These are phyloP conservation scores for Ophioninae sp. DNA, from an alignment of 2,888 invertebrate genomes.

Conservation along the genomic window DNA sequence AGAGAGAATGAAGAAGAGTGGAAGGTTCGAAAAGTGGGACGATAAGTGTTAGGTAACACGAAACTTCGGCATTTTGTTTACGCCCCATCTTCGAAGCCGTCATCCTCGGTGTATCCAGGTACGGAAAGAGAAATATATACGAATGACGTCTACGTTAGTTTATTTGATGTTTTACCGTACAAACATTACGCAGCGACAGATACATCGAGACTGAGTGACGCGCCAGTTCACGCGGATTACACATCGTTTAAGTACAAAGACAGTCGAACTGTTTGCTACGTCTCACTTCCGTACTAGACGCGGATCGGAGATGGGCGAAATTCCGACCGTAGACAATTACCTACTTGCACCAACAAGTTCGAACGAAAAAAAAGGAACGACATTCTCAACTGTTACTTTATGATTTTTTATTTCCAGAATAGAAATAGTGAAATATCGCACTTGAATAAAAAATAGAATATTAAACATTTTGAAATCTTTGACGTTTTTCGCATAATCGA, in stretches of 20 bases:
- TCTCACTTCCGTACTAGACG: neutral
- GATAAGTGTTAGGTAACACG: constrained; percentile 48
- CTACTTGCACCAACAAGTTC: neutral
- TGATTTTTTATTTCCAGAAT: neutral
- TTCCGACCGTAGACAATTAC: neutral
- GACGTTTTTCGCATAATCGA: too few relatives aligned
- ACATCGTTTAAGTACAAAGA: constrained; percentile 45
- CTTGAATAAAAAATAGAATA: neutral
- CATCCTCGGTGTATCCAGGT: constrained; percentile 11
- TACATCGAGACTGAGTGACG: constrained; percentile 26
- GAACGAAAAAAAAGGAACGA: neutral
- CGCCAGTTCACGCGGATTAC: constrained; percentile 32
- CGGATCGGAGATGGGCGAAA: constrained; percentile 3
- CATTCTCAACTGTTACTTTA: neutral
- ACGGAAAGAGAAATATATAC: neutral
- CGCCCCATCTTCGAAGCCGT: neutral
- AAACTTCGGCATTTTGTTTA: constrained; percentile 21
- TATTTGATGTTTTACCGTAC: constrained; percentile 58
- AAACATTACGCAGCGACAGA: constrained; percentile 27
- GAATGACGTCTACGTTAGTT: constrained; percentile 54
- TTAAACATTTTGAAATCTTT: neutral
- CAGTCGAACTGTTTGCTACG: constrained; percentile 8
- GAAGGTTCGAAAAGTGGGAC: constrained; percentile 9
- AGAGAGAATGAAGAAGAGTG: neutral
- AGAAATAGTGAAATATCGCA: neutral